Conservation (phyloP, 2,797 vertebrate genomes). For the Chrosomus eos region DNA sequence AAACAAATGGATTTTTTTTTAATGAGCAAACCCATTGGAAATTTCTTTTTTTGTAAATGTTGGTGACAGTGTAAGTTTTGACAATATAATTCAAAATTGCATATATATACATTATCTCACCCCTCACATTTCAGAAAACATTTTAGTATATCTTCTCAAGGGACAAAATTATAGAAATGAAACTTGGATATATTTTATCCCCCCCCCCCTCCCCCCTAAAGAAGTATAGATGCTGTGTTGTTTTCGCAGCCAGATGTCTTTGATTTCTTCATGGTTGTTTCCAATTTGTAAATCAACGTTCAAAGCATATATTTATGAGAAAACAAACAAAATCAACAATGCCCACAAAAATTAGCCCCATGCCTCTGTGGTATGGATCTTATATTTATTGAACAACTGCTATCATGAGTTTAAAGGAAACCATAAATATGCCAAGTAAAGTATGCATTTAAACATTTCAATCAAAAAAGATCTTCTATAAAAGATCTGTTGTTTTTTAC, state of each 20-base stretch:
- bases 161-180: too few species aligned
- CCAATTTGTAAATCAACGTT: constrained; percentile 55
- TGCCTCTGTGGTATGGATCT: not conserved
- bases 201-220: not conserved
- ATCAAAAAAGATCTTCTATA: not conserved
- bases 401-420: constrained; percentile 24
- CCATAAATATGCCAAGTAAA: constrained; percentile 24
- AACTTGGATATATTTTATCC: too few species aligned
- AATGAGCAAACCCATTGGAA: constrained; percentile 50
- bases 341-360: constrained; percentile 1
- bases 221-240: constrained; percentile 31
- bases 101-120: too few species aligned
- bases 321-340: constrained; percentile 52
- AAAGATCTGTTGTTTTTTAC: constrained; percentile 4
- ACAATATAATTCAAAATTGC: too few species aligned
- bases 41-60: not conserved
- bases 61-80: too few species aligned
- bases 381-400: constrained; percentile 9
- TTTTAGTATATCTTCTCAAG: too few species aligned
- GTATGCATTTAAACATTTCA: constrained; percentile 5
- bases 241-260: constrained; percentile 41
- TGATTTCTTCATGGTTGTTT: constrained; percentile 53
- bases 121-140: too few species aligned
- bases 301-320: constrained; percentile 54
- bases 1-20: constrained; percentile 21